Evolutionary conservation across 2,888 invertebrate species (phyloP), one percentile per base, ranked within the genome.

Genomic region (Sarcophaga caerulescens): DNA sequence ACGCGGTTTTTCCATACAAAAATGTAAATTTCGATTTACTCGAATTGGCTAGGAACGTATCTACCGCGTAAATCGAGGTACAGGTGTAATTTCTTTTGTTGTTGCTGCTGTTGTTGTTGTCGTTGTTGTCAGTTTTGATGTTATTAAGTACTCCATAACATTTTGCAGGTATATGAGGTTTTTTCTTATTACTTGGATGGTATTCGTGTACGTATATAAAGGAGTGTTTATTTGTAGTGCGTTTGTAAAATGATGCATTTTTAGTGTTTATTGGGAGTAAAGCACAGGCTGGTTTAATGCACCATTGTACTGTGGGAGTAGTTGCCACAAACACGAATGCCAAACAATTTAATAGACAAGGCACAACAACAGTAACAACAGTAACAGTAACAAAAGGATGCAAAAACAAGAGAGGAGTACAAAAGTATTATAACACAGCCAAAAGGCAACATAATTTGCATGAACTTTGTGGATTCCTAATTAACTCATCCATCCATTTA

Each of bases 391-490:
- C 17, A 52, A 1, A 52, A 14, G 52, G 4, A 52, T 6, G 17
- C 14, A 52, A 17, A 52, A 14, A 14, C 52, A 0, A 52, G 52
- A 14, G 52, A 12, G 52, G 4, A 52, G 1, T 2, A 14, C 12
- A 19, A 19, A 65, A 12, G 35, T 8, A 23, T 35, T 35, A 21
- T 23, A 8, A 14, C 17, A 25, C 17, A 65, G 35, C 19, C 80
- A 75, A 70, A 75, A 52, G 19, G 57, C 81, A 81, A 74, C 81
- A 78, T 47, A 57, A 81, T 77, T 73, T 81, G 77, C 59, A 47
- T 78, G 57, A 81, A 75, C 81, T 75, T 75, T 84, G 81, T 79
- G 78, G 71, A 86, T 78, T 81, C 78, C 71, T 86, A 86, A 86
- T 86, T 86, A 86, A 84, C 84, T 84, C 84, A 81, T 84, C 84